A percentile compares a stretch with the other conserved stretches of the same genome.
phyloP scores from a whole-genome alignment of 53 echinoderm and acorn worm species.

The Actinopyga echinites region DNA sequence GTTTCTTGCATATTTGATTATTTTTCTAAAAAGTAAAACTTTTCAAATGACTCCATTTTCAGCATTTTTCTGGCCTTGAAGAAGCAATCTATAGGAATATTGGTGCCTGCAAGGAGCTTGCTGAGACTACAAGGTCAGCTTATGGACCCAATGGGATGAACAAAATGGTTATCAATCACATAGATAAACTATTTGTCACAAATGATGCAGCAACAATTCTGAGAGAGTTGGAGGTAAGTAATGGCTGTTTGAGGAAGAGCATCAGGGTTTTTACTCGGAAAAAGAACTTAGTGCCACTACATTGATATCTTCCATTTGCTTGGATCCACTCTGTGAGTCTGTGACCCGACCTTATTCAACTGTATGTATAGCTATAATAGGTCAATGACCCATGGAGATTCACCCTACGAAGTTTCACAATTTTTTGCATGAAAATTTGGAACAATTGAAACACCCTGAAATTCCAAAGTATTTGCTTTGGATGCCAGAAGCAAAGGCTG shows the following conservation, averaged over 20 bases:
- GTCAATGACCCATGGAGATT: too few relatives aligned
- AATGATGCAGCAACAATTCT: conserved; percentile 99
- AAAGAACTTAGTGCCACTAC: too few relatives aligned
- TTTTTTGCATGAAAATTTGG: too few relatives aligned
- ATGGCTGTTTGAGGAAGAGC: background rate
- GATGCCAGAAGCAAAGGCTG: too few relatives aligned
- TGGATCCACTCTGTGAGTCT: too few relatives aligned
- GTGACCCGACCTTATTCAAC: too few relatives aligned
- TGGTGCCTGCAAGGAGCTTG: conserved; percentile 89
- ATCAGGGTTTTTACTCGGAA: too few relatives aligned
- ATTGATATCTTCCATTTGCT: too few relatives aligned
- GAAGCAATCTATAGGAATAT: conserved; percentile 97
- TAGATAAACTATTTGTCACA: conserved; percentile 98
- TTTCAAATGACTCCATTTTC: conserved; percentile 1
- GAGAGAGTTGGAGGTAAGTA: conserved; percentile 89
- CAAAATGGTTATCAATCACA: conserved; percentile 99
- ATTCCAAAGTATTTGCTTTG: too few relatives aligned
- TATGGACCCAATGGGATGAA: conserved; percentile 93
- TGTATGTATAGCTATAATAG: too few relatives aligned
- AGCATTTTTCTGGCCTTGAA: conserved; percentile 89
- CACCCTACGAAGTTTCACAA: too few relatives aligned
- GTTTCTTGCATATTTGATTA: background rate
- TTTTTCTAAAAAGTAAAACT: background rate
- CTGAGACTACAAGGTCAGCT: conserved; percentile 86
- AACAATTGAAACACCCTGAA: too few relatives aligned